Evolutionary conservation across 2,113 vertebrate genomes (phyloP).

Genomic region (Oriolus oriolus): DNA sequence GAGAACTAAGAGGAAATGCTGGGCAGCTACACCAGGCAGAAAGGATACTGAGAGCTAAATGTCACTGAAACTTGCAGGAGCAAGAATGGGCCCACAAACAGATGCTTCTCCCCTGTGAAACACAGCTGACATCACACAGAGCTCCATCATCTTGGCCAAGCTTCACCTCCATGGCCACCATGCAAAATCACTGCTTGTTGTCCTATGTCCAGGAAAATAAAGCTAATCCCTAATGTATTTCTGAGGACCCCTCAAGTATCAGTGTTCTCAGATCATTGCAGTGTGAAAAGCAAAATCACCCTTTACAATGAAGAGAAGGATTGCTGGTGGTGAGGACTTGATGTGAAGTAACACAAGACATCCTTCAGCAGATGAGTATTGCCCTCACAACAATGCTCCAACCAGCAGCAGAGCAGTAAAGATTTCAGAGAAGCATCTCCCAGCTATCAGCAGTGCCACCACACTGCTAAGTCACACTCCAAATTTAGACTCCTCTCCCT

Average conservation of each 20-base stretch:
- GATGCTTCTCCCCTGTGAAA: accelerated
- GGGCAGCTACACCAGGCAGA: neutral
- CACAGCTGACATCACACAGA: too few relatives aligned
- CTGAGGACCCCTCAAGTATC: neutral
- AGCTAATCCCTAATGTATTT: neutral
- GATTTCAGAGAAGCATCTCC: neutral
- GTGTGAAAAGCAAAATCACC: neutral
- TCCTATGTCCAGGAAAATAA: neutral
- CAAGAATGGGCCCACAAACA: neutral
- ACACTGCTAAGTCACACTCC: neutral
- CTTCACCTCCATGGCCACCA: neutral
- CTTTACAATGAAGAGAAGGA: neutral
- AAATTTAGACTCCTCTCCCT: neutral
- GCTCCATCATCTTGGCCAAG: too few relatives aligned
- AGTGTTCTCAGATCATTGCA: neutral
- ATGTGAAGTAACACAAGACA: neutral
- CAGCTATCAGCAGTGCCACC: neutral
- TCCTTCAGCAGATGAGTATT: neutral
- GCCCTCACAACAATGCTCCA: neutral
- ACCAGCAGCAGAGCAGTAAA: neutral
- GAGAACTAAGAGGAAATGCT: neutral
- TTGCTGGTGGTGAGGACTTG: neutral
- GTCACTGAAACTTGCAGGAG: neutral
- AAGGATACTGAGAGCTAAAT: neutral
- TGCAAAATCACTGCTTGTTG: neutral